Evolutionary conservation across 2,888 invertebrate genomes (phyloP).

Genomic region (Hemistola chrysoprasaria): DNA sequence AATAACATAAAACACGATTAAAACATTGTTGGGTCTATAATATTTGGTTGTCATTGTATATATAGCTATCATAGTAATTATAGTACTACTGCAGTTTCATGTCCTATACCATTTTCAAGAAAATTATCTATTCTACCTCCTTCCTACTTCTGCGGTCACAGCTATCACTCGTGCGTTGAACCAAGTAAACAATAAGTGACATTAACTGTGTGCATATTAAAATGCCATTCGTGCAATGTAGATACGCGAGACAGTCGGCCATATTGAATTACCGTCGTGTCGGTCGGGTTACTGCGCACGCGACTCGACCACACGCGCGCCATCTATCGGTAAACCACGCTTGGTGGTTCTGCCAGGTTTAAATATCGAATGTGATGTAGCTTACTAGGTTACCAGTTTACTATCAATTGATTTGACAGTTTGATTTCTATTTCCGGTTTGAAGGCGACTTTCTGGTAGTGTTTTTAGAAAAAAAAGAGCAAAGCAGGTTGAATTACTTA

Average conservation of each 20-base stretch:
- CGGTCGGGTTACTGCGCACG: conserved; percentile 80
- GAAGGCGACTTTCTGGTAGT: too few species aligned
- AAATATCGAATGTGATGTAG: conserved; percentile 56
- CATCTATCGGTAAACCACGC: conserved; percentile 50
- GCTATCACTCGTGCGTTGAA: conserved; percentile 54
- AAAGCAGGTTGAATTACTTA: too few species aligned
- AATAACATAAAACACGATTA: too few species aligned
- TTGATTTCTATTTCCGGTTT: conserved; percentile 14
- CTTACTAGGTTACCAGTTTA: conserved; percentile 43
- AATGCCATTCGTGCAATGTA: conserved; percentile 77
- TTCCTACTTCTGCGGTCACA: conserved; percentile 55
- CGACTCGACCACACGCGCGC: conserved; percentile 79
- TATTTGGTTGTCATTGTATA: too few species aligned
- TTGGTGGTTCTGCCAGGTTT: conserved; percentile 31
- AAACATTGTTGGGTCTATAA: too few species aligned
- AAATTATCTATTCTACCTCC: conserved; percentile 8
- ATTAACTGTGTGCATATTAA: conserved; percentile 72
- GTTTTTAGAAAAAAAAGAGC: too few species aligned
- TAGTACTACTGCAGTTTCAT: too few species aligned
- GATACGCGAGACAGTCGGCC: conserved; percentile 72
- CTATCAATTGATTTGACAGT: conserved; percentile 37
- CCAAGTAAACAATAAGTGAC: conserved; percentile 78
- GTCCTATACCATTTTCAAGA: too few species aligned
- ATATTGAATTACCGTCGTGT: conserved; percentile 80
- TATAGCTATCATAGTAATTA: too few species aligned